phyloP scores from a whole-genome alignment of 2,888 invertebrate genomes.

The Xestia rhomboidea region DNA sequence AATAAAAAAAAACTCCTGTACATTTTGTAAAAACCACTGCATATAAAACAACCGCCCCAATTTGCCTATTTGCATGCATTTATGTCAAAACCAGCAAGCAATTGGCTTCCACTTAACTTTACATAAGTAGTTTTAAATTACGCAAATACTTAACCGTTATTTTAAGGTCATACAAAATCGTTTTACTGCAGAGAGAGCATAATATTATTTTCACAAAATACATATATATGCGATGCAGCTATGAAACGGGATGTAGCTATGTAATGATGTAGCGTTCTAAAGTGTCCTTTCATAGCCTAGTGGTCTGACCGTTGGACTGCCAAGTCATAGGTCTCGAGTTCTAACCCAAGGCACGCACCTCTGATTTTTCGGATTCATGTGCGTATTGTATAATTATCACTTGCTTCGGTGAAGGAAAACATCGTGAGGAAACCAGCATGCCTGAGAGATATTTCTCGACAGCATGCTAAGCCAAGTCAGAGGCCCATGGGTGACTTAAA shows the following conservation, averaged over 20 bases:
- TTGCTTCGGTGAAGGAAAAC: too few relatives aligned
- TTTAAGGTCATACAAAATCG: not conserved
- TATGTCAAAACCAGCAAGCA: not conserved
- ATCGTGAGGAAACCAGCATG: too few relatives aligned
- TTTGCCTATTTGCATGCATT: slow-evolving; percentile 1
- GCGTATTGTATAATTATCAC: too few relatives aligned
- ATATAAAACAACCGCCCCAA: not conserved
- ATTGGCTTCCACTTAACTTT: not conserved
- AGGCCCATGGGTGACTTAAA: too few relatives aligned
- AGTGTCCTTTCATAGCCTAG: too few relatives aligned
- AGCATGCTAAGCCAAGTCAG: too few relatives aligned
- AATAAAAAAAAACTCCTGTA: not conserved
- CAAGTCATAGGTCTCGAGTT: too few relatives aligned
- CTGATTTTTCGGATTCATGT: too few relatives aligned
- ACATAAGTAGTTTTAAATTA: not conserved
- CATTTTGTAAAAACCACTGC: not conserved
- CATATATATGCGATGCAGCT: not conserved
- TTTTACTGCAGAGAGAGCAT: not conserved
- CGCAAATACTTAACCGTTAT: not conserved
- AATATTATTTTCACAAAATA: not conserved
- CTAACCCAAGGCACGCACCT: too few relatives aligned
- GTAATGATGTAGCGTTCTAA: too few relatives aligned
- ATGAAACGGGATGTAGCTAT: not conserved
- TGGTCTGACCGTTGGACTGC: too few relatives aligned
- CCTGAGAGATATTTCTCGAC: too few relatives aligned